These are phyloP conservation scores for Darevskia mixta DNA, from an alignment of 2,797 vertebrate genomes.

Conservation along the genomic window DNA sequence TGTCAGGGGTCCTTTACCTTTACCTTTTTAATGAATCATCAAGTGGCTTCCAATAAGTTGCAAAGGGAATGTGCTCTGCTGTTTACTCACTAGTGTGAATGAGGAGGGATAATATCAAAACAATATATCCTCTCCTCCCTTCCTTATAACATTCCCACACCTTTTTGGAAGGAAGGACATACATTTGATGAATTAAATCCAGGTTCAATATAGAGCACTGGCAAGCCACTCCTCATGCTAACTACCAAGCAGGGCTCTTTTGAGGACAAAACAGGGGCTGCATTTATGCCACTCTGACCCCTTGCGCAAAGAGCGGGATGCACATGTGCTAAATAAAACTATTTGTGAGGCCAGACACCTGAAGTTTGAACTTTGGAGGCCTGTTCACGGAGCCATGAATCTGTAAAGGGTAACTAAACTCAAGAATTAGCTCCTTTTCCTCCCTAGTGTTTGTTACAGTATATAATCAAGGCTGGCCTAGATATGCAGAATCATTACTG, in stretches of 20 bases:
- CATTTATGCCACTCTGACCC: neutral
- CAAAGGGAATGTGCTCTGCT: too few relatives aligned
- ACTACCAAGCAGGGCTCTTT: neutral
- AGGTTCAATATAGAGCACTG: too few relatives aligned
- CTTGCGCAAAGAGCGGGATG: neutral
- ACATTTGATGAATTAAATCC: too few relatives aligned
- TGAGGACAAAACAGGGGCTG: neutral
- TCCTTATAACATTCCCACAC: too few relatives aligned
- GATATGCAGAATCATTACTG: conserved; percentile 15
- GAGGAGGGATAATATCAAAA: too few relatives aligned
- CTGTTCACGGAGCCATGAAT: neutral
- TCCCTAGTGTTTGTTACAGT: neutral
- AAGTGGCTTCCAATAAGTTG: too few relatives aligned
- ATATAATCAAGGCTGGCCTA: neutral
- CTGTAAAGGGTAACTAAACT: conserved; percentile 7
- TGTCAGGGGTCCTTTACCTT: too few relatives aligned
- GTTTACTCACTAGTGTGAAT: too few relatives aligned
- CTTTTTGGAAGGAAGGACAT: too few relatives aligned
- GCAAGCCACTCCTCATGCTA: neutral
- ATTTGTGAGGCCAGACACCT: neutral
- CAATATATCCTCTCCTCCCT: too few relatives aligned
- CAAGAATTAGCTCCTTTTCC: neutral
- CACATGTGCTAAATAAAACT: neutral
- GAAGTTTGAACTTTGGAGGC: neutral
- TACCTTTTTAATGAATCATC: too few relatives aligned